Conservation (phyloP, 2,888 invertebrate species). For the Plebejus anna region DNA sequence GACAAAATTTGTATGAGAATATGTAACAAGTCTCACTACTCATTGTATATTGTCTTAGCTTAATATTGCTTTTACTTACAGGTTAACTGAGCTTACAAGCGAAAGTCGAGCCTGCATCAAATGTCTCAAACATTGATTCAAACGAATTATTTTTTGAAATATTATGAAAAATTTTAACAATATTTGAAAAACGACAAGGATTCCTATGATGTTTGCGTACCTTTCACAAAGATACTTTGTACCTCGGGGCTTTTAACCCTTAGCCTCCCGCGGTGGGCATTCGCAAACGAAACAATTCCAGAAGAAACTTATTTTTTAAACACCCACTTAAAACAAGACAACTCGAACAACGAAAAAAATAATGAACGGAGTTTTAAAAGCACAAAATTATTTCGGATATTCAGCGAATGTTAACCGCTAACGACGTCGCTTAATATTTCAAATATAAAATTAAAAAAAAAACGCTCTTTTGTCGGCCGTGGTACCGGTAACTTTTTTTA, state of each 20-base stretch:
- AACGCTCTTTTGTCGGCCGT: constrained; percentile 64
- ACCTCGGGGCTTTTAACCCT: constrained; percentile 37
- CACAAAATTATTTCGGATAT: constrained; percentile 72
- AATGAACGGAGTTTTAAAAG: constrained; percentile 49
- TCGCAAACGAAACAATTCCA: constrained; percentile 44
- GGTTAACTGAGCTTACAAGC: not conserved
- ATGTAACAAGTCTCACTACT: too few relatives aligned
- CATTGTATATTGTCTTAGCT: too few relatives aligned
- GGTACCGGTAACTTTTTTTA: constrained; percentile 66
- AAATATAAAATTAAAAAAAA: constrained; percentile 67
- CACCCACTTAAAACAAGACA: constrained; percentile 52
- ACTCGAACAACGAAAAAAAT: constrained; percentile 52
- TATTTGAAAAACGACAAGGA: constrained; percentile 19
- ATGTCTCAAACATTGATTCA: constrained; percentile 1
- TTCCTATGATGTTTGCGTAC: constrained; percentile 23
- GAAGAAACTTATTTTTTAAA: constrained; percentile 47
- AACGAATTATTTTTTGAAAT: not conserved
- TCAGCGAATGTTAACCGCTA: constrained; percentile 75
- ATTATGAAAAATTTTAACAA: constrained; percentile 3
- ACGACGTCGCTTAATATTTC: constrained; percentile 74
- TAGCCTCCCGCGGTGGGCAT: constrained; percentile 35
- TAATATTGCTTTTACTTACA: not conserved
- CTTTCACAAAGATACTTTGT: constrained; percentile 32
- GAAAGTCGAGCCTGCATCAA: not conserved
- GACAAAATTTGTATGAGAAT: too few relatives aligned